Evolutionary conservation across 2,113 vertebrate genomes (phyloP).

Genomic region (Siniperca chuatsi): DNA sequence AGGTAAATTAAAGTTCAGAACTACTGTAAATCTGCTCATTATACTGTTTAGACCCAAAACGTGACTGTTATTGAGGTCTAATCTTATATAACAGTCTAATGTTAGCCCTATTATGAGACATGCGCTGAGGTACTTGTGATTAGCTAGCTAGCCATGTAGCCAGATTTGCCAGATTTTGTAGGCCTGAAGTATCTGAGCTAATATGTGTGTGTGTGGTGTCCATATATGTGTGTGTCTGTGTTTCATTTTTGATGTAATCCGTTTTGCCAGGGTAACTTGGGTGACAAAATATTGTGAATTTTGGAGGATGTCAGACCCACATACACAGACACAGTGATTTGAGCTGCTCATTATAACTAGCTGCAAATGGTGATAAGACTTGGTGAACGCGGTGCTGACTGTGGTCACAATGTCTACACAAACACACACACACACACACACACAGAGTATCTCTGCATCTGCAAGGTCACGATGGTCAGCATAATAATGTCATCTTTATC

Average conservation of each 20-base stretch:
- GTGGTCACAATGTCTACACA: conserved; percentile 2
- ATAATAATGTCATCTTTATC: conserved; percentile 40
- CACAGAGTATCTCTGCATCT: conserved; percentile 20
- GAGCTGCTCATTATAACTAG: conserved; percentile 53
- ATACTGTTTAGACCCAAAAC: no score
- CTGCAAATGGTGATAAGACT: conserved; percentile 36
- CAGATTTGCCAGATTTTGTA: not conserved
- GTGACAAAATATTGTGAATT: conserved; percentile 15
- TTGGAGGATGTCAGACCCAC: conserved; percentile 13
- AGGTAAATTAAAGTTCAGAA: no score
- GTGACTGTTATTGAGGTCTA: no score
- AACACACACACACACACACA: conserved; percentile 19
- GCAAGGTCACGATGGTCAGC: conserved; percentile 50
- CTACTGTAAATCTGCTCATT: no score
- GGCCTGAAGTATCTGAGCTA: not conserved
- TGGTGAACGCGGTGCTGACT: conserved; percentile 2
- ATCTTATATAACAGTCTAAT: no score
- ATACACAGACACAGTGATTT: conserved; percentile 9
- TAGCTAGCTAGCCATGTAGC: no score
- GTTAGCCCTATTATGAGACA: no score
- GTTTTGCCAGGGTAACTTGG: not conserved
- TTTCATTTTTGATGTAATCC: conserved; percentile 42
- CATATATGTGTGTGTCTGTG: not conserved
- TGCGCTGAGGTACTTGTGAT: no score
- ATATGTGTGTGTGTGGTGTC: not conserved